Conservation (phyloP, 2,888 invertebrate genomes). For the Drosophila pegasa region DNA sequence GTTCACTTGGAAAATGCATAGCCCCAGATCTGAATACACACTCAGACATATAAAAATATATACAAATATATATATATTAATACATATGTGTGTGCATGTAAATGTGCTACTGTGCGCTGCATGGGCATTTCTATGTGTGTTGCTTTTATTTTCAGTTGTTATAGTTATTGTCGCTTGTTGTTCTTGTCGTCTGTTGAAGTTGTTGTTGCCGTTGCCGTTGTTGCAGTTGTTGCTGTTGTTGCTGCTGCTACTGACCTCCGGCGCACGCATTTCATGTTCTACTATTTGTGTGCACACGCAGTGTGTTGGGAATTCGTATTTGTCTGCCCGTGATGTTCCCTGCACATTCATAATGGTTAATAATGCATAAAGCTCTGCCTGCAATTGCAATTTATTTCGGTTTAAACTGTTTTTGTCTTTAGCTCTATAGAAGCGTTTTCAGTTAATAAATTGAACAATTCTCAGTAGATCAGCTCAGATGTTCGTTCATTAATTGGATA, state of each 20-base stretch:
- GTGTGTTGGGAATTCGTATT: slow-evolving; percentile 47
- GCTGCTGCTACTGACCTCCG: slow-evolving; percentile 53
- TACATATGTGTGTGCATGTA: slow-evolving; percentile 23
- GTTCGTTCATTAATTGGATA: slow-evolving; percentile 3
- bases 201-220: neutral
- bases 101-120: slow-evolving; percentile 47
- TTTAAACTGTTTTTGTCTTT: slow-evolving; percentile 24
- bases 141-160: slow-evolving; percentile 62
- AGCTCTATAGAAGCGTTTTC: slow-evolving; percentile 28
- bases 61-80: neutral
- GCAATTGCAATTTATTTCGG: slow-evolving; percentile 15
- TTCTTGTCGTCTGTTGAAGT: slow-evolving; percentile 12
- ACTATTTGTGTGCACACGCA: slow-evolving; percentile 45
- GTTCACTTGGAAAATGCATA: slow-evolving; percentile 30
- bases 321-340: slow-evolving; percentile 32
- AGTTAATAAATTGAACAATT: slow-evolving; percentile 25
- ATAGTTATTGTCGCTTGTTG: slow-evolving; percentile 22
- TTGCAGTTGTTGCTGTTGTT: slow-evolving; percentile 22
- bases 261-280: slow-evolving; percentile 52
- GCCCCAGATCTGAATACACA: slow-evolving; percentile 25
- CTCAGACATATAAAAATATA: slow-evolving; percentile 6
- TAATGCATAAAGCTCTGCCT: slow-evolving; percentile 52
- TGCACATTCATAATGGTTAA: slow-evolving; percentile 64
- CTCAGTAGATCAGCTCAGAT: slow-evolving; percentile 5
- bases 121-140: slow-evolving; percentile 45